These are phyloP conservation scores for Thumatha senex DNA, from an alignment of 2,888 invertebrate genomes.

Conservation along the genomic window DNA sequence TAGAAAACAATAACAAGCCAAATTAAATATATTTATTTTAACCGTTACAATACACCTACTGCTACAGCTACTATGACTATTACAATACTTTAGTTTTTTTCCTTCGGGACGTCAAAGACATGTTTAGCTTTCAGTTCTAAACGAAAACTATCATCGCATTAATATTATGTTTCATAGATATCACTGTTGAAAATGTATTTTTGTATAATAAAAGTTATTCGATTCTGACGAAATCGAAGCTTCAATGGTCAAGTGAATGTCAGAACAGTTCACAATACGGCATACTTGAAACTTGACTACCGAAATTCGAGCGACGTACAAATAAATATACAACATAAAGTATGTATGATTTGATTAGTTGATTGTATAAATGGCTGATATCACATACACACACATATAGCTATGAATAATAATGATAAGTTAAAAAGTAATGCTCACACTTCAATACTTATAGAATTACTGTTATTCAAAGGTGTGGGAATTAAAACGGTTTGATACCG, in stretches of 20 bases:
- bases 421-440: conserved; percentile 6
- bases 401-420: conserved; percentile 7
- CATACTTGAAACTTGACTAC: conserved; percentile 18
- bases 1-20: no score
- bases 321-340: not conserved
- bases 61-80: conserved; percentile 23
- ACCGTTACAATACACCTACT: no score
- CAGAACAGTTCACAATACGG: conserved; percentile 11
- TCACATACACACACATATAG: conserved; percentile 8
- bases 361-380: conserved; percentile 21
- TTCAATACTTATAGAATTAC: conserved; percentile 1
- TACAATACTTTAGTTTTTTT: conserved; percentile 38
- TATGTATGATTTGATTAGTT: conserved; percentile 10
- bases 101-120: conserved; percentile 11
- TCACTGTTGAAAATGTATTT: conserved; percentile 11
- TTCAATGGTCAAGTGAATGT: conserved; percentile 9
- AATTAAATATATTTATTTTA: no score
- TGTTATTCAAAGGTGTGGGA: conserved; percentile 1
- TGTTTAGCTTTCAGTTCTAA: conserved; percentile 9
- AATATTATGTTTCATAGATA: conserved; percentile 29
- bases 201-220: conserved; percentile 15
- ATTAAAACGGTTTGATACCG: no score
- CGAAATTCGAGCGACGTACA: not conserved
- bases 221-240: conserved; percentile 20
- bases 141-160: conserved; percentile 21